phyloP scores from a whole-genome alignment of 2,888 invertebrate species.

The Ennomos quercinarius region DNA sequence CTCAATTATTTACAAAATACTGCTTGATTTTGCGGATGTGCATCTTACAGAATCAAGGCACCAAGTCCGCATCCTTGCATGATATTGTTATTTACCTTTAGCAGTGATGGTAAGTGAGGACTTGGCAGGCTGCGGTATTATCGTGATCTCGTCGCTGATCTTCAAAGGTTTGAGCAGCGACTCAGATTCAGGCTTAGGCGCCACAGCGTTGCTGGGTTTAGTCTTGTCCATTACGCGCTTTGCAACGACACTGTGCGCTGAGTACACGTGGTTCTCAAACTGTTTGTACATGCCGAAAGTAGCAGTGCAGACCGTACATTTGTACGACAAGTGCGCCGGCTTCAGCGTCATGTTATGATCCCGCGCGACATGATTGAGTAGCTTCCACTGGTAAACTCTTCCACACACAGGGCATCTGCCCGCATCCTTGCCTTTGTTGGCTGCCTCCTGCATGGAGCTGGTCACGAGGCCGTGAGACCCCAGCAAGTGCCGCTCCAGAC shows the following conservation, averaged over 20 bases:
- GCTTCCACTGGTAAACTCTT: slow-evolving; percentile 92
- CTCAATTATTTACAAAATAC: slow-evolving; percentile 80
- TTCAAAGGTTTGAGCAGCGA: slow-evolving; percentile 92
- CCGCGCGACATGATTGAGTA: slow-evolving; percentile 96
- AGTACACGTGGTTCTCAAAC: slow-evolving; percentile 97
- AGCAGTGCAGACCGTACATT: slow-evolving; percentile 97
- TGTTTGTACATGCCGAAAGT: slow-evolving; percentile 98
- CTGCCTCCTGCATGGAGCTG: slow-evolving; percentile 98
- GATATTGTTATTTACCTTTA: slow-evolving; percentile 76
- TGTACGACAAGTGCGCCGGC: slow-evolving; percentile 97
- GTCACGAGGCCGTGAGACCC: slow-evolving; percentile 98
- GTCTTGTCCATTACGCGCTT: slow-evolving; percentile 93
- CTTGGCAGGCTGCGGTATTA: slow-evolving; percentile 94
- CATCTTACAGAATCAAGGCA: slow-evolving; percentile 54
- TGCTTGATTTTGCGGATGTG: slow-evolving; percentile 67
- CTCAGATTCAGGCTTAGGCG: slow-evolving; percentile 75
- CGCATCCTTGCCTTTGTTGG: slow-evolving; percentile 97
- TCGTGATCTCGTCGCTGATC: slow-evolving; percentile 96
- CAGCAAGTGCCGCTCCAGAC: slow-evolving; percentile 96
- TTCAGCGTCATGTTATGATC: slow-evolving; percentile 97
- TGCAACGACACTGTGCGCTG: slow-evolving; percentile 96
- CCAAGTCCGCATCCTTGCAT: slow-evolving; percentile 51
- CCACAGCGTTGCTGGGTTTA: slow-evolving; percentile 62
- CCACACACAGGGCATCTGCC: slow-evolving; percentile 98
- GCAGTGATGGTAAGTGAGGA: slow-evolving; percentile 76